Base-by-base conservation (phyloP, 1,140 invertebrate genomes). In the Heterodera carotae region DNA sequence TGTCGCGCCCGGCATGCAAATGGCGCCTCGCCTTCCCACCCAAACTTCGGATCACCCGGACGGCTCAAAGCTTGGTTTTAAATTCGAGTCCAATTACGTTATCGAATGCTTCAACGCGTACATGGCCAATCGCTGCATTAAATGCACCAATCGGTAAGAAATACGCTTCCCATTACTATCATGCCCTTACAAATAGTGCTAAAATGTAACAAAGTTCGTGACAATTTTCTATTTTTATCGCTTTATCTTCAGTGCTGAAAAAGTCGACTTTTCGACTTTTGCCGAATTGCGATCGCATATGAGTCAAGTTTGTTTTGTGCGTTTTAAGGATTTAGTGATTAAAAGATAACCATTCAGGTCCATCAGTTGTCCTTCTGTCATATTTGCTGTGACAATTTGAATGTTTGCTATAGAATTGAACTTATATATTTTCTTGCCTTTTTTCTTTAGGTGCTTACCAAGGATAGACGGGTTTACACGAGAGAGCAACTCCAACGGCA, bases 361-460 rank as follows among this genome's bases (percentile, higher is more conserved):
- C 84, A 85, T 64, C 56, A 82, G 10, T 76, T 78, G 15, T 77
- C 78, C 5, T 85, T 85, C 34, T 85, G 84, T 60, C 78, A 80
- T 15, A 82, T 86, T 64, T 85, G 84, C 64, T 77, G 69, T 36
- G 84, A 86, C 10, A 86, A 85, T 76, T 43, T 85, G 76, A 82
- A 82, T 56, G 75, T 84, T 79, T 27, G 68, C 27, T 22, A 66
- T 31, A 48, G 31, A 64, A 18, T 60, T 69, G 34, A 48, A 59
- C 36, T 70, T 22, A 72, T 8, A 31, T 6, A 18, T 1, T 59
- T 2, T 78, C 25, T 29, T 39, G 25, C 22, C 22, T 22, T 22
- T 56, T 15, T 34, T 59, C 34, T 74, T 59, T 31, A 74, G 72
- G 72, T 73, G n/a, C 68, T 80, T 27, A 81, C 76, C 8, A 79